A percentile compares a stretch with the other conserved stretches of the same genome.
Conservation (phyloP, 2,113 vertebrate genomes). For the Epinephelus lanceolatus region DNA sequence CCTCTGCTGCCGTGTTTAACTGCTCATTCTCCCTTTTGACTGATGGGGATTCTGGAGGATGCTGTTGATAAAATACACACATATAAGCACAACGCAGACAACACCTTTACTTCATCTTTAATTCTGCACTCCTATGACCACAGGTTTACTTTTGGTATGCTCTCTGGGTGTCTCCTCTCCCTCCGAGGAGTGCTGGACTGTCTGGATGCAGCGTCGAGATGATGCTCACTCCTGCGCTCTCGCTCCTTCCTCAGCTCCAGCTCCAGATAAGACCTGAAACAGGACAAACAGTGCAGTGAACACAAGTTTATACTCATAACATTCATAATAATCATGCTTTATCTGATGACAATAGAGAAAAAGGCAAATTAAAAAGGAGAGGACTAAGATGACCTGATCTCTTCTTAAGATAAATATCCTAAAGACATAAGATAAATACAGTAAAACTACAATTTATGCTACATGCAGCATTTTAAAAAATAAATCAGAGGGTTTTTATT, state of each 20-base stretch:
- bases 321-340: neutral
- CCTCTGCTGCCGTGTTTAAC: slow-evolving; percentile 67
- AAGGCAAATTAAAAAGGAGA: too few relatives aligned
- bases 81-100: fast-evolving
- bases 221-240: slow-evolving; percentile 79
- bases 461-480: too few relatives aligned
- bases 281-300: slow-evolving; percentile 12
- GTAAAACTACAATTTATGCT: neutral
- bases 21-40: slow-evolving; percentile 81
- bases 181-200: slow-evolving; percentile 62
- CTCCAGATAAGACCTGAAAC: slow-evolving; percentile 87
- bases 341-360: neutral
- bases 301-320: neutral
- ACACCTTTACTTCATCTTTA: neutral
- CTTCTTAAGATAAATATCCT: neutral
- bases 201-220: slow-evolving; percentile 37
- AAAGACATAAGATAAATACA: neutral
- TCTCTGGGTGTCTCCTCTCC: slow-evolving; percentile 23
- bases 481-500: neutral
- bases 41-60: slow-evolving; percentile 64
- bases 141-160: slow-evolving; percentile 29
- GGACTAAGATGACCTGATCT: too few relatives aligned
- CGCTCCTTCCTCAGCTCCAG: slow-evolving; percentile 88
- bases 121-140: neutral
- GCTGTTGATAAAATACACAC: slow-evolving; percentile 4